Evolutionary conservation across 2,113 vertebrate species (phyloP).

Genomic region (Microcebus jonahi): DNA sequence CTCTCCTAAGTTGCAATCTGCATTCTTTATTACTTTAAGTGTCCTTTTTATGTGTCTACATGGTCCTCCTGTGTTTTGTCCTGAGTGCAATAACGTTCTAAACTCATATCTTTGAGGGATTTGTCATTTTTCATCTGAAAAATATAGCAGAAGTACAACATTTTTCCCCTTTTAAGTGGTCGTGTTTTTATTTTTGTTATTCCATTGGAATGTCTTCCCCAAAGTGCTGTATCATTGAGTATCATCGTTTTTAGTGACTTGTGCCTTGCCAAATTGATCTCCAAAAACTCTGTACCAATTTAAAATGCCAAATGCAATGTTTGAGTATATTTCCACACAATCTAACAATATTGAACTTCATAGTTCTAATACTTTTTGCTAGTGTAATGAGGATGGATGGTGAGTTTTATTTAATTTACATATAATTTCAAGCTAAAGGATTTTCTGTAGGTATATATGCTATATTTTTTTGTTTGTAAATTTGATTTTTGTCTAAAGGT

Average conservation of each 20-base stretch:
- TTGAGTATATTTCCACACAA: not conserved
- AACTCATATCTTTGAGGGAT: not conserved
- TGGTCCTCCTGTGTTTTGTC: not conserved
- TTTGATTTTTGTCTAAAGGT: conserved; percentile 19
- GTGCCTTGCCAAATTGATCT: not conserved
- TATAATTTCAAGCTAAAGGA: not conserved
- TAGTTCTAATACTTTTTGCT: conserved; percentile 41
- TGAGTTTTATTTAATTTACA: not conserved
- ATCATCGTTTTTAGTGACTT: not conserved
- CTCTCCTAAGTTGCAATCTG: not conserved
- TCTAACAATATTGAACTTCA: not conserved
- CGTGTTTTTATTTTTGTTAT: conserved; percentile 9
- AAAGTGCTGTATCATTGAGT: not conserved
- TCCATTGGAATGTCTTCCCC: conserved; percentile 14
- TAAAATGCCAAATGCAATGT: not conserved
- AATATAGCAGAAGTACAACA: not conserved
- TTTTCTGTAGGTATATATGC: not conserved
- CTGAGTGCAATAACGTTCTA: not conserved
- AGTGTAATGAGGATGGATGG: not conserved
- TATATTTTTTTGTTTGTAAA: not conserved
- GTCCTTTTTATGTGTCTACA: not conserved
- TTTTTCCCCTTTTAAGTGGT: not conserved
- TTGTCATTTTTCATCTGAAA: conserved; percentile 7
- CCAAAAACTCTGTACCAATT: not conserved
- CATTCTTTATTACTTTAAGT: not conserved